A percentile compares a stretch with the other conserved stretches of the same genome.
Conservation (phyloP, 2,888 invertebrate genomes). For the Coenonympha arcania region DNA sequence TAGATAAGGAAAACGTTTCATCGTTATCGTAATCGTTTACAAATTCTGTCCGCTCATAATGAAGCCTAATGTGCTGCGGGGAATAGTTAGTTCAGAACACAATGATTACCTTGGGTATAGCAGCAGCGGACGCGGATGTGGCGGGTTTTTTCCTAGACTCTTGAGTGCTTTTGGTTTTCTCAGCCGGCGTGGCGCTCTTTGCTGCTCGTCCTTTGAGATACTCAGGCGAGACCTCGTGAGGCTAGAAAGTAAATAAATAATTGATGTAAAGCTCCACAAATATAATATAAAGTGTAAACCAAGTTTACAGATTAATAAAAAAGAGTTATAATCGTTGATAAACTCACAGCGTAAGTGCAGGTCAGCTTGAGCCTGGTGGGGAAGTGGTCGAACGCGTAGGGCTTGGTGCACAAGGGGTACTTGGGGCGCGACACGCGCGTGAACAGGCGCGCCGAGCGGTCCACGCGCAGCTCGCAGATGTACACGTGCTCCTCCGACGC, state of each 20-base stretch:
- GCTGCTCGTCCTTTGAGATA: conserved; percentile 60
- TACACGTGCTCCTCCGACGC: conserved; percentile 92
- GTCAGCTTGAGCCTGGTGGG: conserved; percentile 86
- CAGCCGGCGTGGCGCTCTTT: conserved; percentile 44
- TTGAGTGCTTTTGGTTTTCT: conserved; percentile 42
- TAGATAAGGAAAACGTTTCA: too few species aligned
- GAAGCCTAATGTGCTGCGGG: too few species aligned
- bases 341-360: too few species aligned
- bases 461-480: conserved; percentile 96
- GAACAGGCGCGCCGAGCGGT: conserved; percentile 93
- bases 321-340: too few species aligned
- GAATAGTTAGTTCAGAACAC: too few species aligned
- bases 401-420: conserved; percentile 91
- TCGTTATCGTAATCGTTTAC: too few species aligned
- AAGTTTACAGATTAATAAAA: too few species aligned
- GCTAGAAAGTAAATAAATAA: conserved; percentile 44
- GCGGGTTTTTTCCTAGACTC: conserved; percentile 55
- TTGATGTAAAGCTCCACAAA: not conserved
- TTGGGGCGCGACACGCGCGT: conserved; percentile 87
- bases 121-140: conserved; percentile 35
- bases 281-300: not conserved
- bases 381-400: conserved; percentile 94
- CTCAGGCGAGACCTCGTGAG: conserved; percentile 68
- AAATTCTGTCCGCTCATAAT: too few species aligned
- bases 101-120: conserved; percentile 53